phyloP scores from a whole-genome alignment of 2,113 vertebrate genomes.

The Aegotheles bennettii region DNA sequence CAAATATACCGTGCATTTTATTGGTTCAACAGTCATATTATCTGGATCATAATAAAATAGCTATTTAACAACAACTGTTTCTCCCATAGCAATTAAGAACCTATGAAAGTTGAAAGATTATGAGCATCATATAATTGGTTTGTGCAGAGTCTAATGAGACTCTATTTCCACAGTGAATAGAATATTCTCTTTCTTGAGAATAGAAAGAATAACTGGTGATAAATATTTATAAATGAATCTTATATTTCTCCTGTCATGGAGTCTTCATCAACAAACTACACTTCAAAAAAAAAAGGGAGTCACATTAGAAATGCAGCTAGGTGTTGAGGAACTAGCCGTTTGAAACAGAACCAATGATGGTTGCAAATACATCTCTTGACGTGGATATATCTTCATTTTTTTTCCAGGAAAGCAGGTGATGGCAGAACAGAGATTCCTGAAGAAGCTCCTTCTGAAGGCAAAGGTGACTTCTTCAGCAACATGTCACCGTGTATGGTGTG shows the following conservation, averaged over 20 bases:
- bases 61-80: conserved; percentile 44
- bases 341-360: neutral
- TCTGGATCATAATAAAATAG: conserved; percentile 27
- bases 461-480: conserved; percentile 2
- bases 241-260: neutral
- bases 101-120: conserved; percentile 35
- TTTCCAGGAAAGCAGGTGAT: neutral
- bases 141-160: conserved; percentile 35
- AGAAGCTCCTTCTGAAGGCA: neutral
- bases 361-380: neutral
- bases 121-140: conserved; percentile 33
- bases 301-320: neutral
- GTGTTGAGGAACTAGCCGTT: neutral
- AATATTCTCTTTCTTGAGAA: conserved; percentile 35
- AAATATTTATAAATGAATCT: conserved; percentile 49
- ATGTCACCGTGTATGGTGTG: neutral
- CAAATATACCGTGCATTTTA: neutral
- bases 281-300: neutral
- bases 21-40: neutral
- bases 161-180: neutral
- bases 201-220: neutral
- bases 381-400: neutral
- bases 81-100: conserved; percentile 54
- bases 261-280: neutral
- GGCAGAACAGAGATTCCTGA: neutral